Base-by-base conservation (phyloP, 1,140 invertebrate genomes). In the Lordiphosa collinella region DNA sequence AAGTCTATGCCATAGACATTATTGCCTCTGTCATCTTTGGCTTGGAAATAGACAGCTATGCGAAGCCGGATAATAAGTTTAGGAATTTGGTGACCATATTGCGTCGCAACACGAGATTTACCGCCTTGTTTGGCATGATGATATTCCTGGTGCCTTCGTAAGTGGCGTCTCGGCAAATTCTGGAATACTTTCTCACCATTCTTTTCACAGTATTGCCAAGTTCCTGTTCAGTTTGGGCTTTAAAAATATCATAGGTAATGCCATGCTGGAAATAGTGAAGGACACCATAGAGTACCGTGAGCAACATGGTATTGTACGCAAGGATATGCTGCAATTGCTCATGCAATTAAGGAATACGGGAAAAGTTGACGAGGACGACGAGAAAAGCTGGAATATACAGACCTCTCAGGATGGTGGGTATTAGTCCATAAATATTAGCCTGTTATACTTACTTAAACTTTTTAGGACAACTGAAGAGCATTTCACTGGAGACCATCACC, bases 241-340 rank as follows among this genome's bases (percentile, higher is more conserved):
- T 0, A 37, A 57, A 16, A 80, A 76, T 18, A 36, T 48, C 0
- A 51, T 76, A 0, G 65, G 58, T 1, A 0, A 37, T 5, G 57
- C 62, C 1, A 58, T 88, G 62, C 14, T 70, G 47, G 60, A 68
- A 16, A 88, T 91, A 4, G 91, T 93, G 3, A 89, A 90, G 62
- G 89, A 92, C 12, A 91, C 90, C 0, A 89, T 92, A 4, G 85
- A 90, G 13, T 89, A 90, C 66, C 73, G 92, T 0, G 90, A 91
- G 58, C 80, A 89, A 12, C 88, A 91, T 44, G 89, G 90, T 6
- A 67, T 92, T 11, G 71, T 70, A 0, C 86, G 91, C 47, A 90
- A 90, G 49, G 92, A 92, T 72, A 90, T 92, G 57, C 59, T 92
- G 53, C 91, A 92, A 48, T 63, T 92, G 22, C 64, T 92, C 4